Conservation (phyloP, 2,888 invertebrate species). For the Ennomos quercinarius region DNA sequence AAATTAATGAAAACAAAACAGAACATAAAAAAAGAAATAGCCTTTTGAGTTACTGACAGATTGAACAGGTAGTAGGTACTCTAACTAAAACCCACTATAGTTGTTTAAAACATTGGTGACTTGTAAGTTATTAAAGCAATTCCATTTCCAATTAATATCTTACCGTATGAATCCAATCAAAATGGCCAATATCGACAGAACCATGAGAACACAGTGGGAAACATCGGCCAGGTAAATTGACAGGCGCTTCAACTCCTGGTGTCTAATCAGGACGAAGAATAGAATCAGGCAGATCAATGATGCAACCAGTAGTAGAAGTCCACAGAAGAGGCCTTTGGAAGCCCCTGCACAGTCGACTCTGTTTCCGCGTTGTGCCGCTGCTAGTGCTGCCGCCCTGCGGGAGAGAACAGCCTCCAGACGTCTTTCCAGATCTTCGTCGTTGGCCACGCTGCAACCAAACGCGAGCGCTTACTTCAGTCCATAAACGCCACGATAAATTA, state of each 20-base stretch:
- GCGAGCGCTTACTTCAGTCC: conserved; percentile 67
- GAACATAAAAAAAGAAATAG: conserved; percentile 38
- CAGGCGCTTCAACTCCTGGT: conserved; percentile 92
- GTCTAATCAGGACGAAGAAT: conserved; percentile 97
- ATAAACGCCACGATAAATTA: conserved; percentile 38
- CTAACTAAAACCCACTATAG: background rate
- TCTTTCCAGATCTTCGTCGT: conserved; percentile 94
- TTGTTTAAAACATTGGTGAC: background rate
- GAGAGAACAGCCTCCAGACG: conserved; percentile 95
- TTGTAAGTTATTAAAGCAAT: background rate
- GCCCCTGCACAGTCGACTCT: conserved; percentile 98
- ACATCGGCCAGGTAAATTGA: conserved; percentile 97
- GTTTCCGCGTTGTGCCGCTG: conserved; percentile 92
- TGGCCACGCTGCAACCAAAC: conserved; percentile 85
- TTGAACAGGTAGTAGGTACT: background rate
- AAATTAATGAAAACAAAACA: conserved; percentile 43
- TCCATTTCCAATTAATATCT: conserved; percentile 43
- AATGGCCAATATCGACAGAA: conserved; percentile 94
- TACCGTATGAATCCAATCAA: conserved; percentile 96
- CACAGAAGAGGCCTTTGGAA: conserved; percentile 96
- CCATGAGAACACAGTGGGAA: conserved; percentile 95
- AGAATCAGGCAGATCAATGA: conserved; percentile 97
- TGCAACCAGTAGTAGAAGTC: conserved; percentile 94
- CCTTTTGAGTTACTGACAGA: too few relatives aligned
- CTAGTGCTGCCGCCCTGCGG: conserved; percentile 93